Evolutionary conservation across 2,888 invertebrate species (phyloP), one percentile per base, ranked within the genome.

Genomic region (Oscheius myriophilus): DNA sequence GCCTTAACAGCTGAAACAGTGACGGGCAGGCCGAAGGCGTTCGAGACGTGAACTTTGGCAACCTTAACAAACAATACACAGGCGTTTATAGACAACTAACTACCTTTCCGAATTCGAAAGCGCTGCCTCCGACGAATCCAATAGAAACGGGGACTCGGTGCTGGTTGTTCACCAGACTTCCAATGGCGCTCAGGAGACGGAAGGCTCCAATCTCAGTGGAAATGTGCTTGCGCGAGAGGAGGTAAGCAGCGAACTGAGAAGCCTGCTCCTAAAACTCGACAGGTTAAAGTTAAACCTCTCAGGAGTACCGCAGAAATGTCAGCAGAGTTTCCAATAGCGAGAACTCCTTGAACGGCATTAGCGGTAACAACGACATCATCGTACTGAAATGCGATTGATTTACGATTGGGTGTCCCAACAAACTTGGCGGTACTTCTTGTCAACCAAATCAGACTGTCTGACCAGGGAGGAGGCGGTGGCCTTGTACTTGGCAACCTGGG

Each of bases 391-490:
- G 23, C 21, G 45, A 26, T 14, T 25, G 18, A n/a, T n/a, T 25
- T 2, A 55, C 3, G 4, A 21, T 7, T 46, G 46, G 3, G 46
- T 3, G 3, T 7, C 4, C 3, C 12, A 12, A 55, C 43, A 25
- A 14, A 89, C 89, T 84, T 89, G 89, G 67, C 89, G 89, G 82
- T 92, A 91, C 83, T 91, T 91, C 14, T 93, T 92, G 88, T 96
- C 93, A 4, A 94, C 92, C 90, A 96, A 96, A 88, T 97, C 96
- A 1, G 96, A 96, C 85, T 96, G 95, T 2, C 93, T 92, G 70
- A 96, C 90, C n/a, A 93, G 92, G 87, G 95, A 94, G 88, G 95
- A 95, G 26, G 87, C 74, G 63, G 65, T 68, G 46, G 49, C 18
- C 18, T 57, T 41, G 49, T 66, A 70, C 66, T 70, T 70, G 7